phyloP scores from a whole-genome alignment of 2,797 vertebrate species.

The Bovichtus variegatus region DNA sequence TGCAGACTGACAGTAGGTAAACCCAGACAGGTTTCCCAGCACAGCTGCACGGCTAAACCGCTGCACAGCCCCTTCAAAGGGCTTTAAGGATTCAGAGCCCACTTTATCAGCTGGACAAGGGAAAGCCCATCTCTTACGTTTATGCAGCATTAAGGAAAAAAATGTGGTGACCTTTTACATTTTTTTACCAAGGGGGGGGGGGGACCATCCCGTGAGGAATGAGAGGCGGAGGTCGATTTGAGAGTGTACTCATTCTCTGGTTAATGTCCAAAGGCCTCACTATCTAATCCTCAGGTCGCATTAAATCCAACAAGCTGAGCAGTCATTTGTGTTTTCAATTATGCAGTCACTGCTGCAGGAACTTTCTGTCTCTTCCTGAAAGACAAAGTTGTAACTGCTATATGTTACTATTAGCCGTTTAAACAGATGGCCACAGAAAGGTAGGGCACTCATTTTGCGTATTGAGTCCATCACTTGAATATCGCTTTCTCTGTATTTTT shows the following conservation, averaged over 20 bases:
- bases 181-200: no score
- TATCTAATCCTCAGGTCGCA: slow-evolving; percentile 82
- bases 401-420: slow-evolving; percentile 47
- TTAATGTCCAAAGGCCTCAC: slow-evolving; percentile 83
- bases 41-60: slow-evolving; percentile 69
- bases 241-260: slow-evolving; percentile 82
- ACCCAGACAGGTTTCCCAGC: slow-evolving; percentile 77
- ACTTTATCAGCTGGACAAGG: slow-evolving; percentile 84
- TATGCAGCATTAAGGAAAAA: slow-evolving; percentile 82
- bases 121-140: slow-evolving; percentile 80
- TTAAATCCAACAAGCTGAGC: slow-evolving; percentile 83
- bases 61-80: slow-evolving; percentile 80
- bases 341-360: slow-evolving; percentile 69
- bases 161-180: slow-evolving; percentile 84
- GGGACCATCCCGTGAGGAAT: slow-evolving; percentile 72
- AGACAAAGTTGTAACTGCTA: slow-evolving; percentile 44
- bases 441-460: background rate
- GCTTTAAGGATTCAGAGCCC: slow-evolving; percentile 84
- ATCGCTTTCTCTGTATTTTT: slow-evolving; percentile 28
- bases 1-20: slow-evolving; percentile 53
- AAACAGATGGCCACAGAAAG: slow-evolving; percentile 43
- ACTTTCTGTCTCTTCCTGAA: slow-evolving; percentile 56
- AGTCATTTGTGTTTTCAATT: slow-evolving; percentile 87
- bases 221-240: slow-evolving; percentile 73
- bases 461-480: slow-evolving; percentile 42